Conservation (phyloP, 2,113 vertebrate species). For the Oncorhynchus kisutch region DNA sequence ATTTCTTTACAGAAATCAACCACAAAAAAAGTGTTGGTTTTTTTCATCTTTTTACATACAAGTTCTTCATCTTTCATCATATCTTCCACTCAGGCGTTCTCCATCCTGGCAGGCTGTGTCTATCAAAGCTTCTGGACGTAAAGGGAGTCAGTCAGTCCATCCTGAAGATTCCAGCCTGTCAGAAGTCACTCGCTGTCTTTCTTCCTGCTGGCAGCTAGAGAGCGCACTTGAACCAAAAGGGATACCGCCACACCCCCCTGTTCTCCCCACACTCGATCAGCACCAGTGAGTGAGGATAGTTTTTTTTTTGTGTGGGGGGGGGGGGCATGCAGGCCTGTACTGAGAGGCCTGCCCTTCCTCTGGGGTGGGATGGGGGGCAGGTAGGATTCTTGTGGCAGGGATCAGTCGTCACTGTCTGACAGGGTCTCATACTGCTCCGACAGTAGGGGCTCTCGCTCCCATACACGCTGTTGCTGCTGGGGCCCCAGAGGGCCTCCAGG, state of each 20-base stretch:
- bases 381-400: constrained; percentile 14
- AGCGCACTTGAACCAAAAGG: constrained; percentile 66
- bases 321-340: neutral
- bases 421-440: constrained; percentile 96
- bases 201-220: constrained; percentile 52
- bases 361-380: constrained; percentile 1
- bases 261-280: constrained; percentile 36
- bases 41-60: constrained; percentile 67
- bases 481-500: constrained; percentile 63
- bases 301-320: constrained; percentile 39
- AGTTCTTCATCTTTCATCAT: constrained; percentile 68
- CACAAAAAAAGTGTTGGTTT: constrained; percentile 77
- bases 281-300: constrained; percentile 45
- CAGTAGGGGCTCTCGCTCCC: constrained; percentile 91
- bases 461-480: constrained; percentile 78
- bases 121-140: constrained; percentile 52
- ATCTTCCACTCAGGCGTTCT: constrained; percentile 14
- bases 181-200: constrained; percentile 42
- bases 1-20: constrained; percentile 88
- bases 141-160: constrained; percentile 43
- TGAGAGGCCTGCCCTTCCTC: constrained; percentile 36
- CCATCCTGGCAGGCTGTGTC: constrained; percentile 39
- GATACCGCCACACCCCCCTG: constrained; percentile 41
- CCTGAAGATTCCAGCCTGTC: constrained; percentile 52
- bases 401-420: constrained; percentile 97